These are phyloP conservation scores for Ornithoptera alexandrae DNA, from an alignment of 2,888 invertebrate genomes.

Conservation along the genomic window DNA sequence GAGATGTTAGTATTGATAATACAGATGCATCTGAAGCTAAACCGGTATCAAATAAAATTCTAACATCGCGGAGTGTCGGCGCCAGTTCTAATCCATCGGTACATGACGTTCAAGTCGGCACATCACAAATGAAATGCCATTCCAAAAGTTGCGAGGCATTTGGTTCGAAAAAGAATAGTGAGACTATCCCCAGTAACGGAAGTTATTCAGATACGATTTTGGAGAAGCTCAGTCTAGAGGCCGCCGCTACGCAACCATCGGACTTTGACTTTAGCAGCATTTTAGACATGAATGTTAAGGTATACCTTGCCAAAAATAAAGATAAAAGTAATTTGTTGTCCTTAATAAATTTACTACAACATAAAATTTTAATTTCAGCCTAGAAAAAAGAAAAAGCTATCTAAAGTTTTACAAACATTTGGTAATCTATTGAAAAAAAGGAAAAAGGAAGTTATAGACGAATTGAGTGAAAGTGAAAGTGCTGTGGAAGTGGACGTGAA, in stretches of 20 bases:
- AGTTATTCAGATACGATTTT: slow-evolving; percentile 64
- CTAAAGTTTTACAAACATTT: slow-evolving; percentile 52
- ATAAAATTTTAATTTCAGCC: slow-evolving; percentile 44
- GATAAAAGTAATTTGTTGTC: not conserved
- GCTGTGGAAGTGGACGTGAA: slow-evolving; percentile 46
- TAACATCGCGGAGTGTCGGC: slow-evolving; percentile 56
- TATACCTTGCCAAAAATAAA: slow-evolving; percentile 31
- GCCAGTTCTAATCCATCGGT: slow-evolving; percentile 48
- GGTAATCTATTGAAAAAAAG: slow-evolving; percentile 55
- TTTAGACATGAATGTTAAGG: slow-evolving; percentile 41
- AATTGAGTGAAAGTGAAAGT: slow-evolving; percentile 57
- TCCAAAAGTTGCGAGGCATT: slow-evolving; percentile 73
- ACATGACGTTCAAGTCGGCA: slow-evolving; percentile 61
- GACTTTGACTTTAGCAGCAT: slow-evolving; percentile 49
- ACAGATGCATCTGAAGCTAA: slow-evolving; percentile 21
- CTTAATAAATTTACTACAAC: not conserved
- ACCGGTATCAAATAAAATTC: slow-evolving; percentile 33
- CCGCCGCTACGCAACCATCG: slow-evolving; percentile 44
- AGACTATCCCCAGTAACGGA: slow-evolving; percentile 47
- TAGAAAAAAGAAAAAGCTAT: slow-evolving; percentile 47
- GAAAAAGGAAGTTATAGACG: slow-evolving; percentile 55
- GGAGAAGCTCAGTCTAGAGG: slow-evolving; percentile 58
- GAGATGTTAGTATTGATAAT: slow-evolving; percentile 28
- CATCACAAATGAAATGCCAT: slow-evolving; percentile 54
- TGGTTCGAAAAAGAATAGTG: slow-evolving; percentile 47